Evolutionary conservation across 2,888 invertebrate species (phyloP).

Genomic region (Gari tellinella): DNA sequence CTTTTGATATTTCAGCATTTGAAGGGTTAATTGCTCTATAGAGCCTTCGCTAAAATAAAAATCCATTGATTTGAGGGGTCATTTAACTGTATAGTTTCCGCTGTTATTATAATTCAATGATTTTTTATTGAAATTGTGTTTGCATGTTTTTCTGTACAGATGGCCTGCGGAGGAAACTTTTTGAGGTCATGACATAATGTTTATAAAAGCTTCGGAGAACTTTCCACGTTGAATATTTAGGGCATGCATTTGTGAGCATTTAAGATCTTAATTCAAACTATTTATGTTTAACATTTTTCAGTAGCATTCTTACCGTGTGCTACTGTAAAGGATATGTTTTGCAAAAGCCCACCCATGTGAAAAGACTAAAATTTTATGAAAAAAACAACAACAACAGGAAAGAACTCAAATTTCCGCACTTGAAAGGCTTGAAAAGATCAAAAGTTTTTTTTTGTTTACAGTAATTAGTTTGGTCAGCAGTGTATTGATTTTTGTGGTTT

Average conservation of each 20-base stretch:
- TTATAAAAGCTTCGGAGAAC: too few species aligned
- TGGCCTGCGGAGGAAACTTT: slow-evolving; percentile 7
- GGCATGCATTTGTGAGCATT: too few species aligned
- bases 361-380: too few species aligned
- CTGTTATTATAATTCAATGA: slow-evolving; percentile 30
- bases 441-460: slow-evolving; percentile 30
- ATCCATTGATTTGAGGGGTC: slow-evolving; percentile 51
- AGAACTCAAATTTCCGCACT: not conserved
- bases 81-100: slow-evolving; percentile 43
- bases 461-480: slow-evolving; percentile 27
- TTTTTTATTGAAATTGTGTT: slow-evolving; percentile 34
- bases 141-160: slow-evolving; percentile 15
- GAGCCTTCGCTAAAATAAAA: slow-evolving; percentile 48
- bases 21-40: slow-evolving; percentile 2
- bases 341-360: too few species aligned
- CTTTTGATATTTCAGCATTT: too few species aligned
- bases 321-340: too few species aligned
- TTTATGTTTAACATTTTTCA: too few species aligned
- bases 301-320: too few species aligned
- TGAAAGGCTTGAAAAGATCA: slow-evolving; percentile 14
- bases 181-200: not conserved
- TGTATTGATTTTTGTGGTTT: slow-evolving; percentile 29
- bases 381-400: not conserved
- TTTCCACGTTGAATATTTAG: too few species aligned
- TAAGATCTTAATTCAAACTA: too few species aligned